Conservation (phyloP, 1,140 invertebrate genomes). For the Oryzaephilus surinamensis region DNA sequence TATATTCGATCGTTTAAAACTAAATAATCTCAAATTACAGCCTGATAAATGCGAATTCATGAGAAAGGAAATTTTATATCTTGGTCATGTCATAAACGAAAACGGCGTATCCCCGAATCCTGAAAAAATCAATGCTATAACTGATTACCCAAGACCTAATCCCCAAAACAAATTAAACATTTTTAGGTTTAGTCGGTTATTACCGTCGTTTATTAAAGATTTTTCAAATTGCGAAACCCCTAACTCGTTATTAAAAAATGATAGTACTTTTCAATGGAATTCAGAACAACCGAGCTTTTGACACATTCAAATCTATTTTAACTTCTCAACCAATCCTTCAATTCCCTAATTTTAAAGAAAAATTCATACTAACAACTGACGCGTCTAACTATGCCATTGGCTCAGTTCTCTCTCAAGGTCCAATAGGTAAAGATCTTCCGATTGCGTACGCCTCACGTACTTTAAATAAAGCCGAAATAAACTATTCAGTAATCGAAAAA, state of each 20-base stretch:
- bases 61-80: conserved; percentile 24
- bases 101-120: conserved; percentile 37
- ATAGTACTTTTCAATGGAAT: background rate
- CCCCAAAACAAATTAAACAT: conserved; percentile 15
- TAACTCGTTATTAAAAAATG: conserved; percentile 13
- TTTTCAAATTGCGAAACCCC: conserved; percentile 5
- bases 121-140: conserved; percentile 32
- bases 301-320: conserved; percentile 6
- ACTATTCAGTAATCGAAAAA: conserved; percentile 36
- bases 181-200: conserved; percentile 16
- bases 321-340: conserved; percentile 13
- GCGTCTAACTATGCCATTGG: conserved; percentile 15
- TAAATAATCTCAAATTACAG: conserved; percentile 32
- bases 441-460: conserved; percentile 35
- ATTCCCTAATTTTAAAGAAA: conserved; percentile 22
- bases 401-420: conserved; percentile 15
- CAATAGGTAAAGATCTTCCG: conserved; percentile 19
- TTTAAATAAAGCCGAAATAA: conserved; percentile 35
- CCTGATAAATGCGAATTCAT: conserved; percentile 37
- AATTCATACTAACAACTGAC: conserved; percentile 21
- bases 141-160: conserved; percentile 34
- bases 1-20: conserved; percentile 25
- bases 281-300: conserved; percentile 6
- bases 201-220: conserved; percentile 14
- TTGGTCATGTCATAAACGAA: conserved; percentile 28